Conservation (phyloP, 2,888 invertebrate genomes). For the Timema podura region DNA sequence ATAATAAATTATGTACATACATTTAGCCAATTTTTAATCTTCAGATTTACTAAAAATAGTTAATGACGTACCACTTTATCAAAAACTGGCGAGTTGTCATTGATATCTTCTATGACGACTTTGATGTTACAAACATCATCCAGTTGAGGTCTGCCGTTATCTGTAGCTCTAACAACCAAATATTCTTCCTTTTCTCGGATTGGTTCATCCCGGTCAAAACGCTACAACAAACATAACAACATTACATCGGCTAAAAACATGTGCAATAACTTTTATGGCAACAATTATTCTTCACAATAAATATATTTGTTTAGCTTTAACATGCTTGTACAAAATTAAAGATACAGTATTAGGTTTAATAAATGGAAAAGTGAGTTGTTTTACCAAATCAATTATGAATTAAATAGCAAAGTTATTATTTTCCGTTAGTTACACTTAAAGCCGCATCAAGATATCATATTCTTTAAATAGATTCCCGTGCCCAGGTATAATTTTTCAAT, state of each 20-base stretch:
- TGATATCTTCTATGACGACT: constrained; percentile 85
- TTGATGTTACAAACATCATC: constrained; percentile 93
- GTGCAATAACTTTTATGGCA: no score
- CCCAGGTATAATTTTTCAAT: no score
- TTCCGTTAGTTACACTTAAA: no score
- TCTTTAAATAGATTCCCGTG: no score
- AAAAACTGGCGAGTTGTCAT: constrained; percentile 83
- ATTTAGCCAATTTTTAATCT: no score
- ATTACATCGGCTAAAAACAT: neutral
- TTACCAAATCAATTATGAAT: no score
- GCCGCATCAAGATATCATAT: no score
- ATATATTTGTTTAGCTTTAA: neutral
- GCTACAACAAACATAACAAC: constrained; percentile 43
- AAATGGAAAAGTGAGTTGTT: no score
- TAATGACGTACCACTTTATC: constrained; percentile 67
- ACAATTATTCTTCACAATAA: neutral
- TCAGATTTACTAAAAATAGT: no score
- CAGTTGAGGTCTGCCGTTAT: constrained; percentile 84
- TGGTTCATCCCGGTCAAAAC: constrained; percentile 88
- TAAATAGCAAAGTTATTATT: no score
- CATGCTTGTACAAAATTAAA: constrained; percentile 3
- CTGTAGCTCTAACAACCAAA: constrained; percentile 85
- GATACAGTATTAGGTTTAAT: neutral
- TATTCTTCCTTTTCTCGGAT: constrained; percentile 73
- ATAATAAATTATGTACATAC: no score